A percentile compares a stretch with the other conserved stretches of the same genome.
Evolutionary conservation across 2,888 invertebrate genomes (phyloP).

Genomic region (Chrysina gloriosa): DNA sequence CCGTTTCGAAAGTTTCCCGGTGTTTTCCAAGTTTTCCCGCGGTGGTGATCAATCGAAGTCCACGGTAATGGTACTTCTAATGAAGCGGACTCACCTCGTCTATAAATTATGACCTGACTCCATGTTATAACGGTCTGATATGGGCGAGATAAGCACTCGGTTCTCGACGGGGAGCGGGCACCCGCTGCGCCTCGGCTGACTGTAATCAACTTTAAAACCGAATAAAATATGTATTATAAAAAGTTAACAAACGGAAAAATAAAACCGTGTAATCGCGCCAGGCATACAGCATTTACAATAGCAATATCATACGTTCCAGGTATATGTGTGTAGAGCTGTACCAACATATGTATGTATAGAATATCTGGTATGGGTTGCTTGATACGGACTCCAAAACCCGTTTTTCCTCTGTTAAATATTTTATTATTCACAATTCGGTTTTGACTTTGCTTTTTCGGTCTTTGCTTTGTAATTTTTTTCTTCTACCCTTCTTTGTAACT

Average conservation of each 20-base stretch:
- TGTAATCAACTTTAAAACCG: conserved; percentile 67
- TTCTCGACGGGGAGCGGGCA: conserved; percentile 63
- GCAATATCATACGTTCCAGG: conserved; percentile 38
- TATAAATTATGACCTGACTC: conserved; percentile 66
- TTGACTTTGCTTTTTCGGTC: conserved; percentile 35
- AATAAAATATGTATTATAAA: conserved; percentile 63
- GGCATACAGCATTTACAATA: conserved; percentile 41
- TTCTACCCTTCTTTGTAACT: neutral
- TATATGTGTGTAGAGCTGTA: conserved; percentile 12
- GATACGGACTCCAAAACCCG: conserved; percentile 32
- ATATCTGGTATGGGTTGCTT: conserved; percentile 1
- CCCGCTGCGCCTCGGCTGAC: conserved; percentile 62
- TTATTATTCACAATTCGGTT: conserved; percentile 35
- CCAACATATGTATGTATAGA: neutral
- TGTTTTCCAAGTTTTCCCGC: conserved; percentile 46
- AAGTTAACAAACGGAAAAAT: conserved; percentile 49
- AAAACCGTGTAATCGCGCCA: conserved; percentile 49
- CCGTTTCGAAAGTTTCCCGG: conserved; percentile 38
- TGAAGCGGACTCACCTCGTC: conserved; percentile 66
- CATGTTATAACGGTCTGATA: conserved; percentile 67
- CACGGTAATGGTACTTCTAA: conserved; percentile 62
- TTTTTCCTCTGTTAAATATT: conserved; percentile 35
- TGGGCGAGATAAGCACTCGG: conserved; percentile 66
- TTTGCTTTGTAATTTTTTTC: conserved; percentile 10
- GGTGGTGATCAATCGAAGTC: conserved; percentile 51